Evolutionary conservation across 2,113 vertebrate genomes (phyloP), one percentile per base, ranked within the genome.

Genomic region (Lepisosteus oculatus): DNA sequence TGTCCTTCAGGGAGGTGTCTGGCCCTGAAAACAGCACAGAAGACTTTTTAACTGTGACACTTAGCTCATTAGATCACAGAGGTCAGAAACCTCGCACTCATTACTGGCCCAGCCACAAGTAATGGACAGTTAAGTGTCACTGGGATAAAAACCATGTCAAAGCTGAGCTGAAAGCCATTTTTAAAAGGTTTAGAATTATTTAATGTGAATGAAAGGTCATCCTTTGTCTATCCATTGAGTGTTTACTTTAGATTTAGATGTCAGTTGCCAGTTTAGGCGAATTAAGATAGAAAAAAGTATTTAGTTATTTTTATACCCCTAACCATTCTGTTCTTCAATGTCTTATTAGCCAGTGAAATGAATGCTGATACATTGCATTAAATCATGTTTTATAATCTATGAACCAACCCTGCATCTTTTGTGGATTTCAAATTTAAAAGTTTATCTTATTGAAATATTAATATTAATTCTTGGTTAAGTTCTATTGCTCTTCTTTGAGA

Each of bases 1-100:
- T 78, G 74, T 81, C 80, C 77, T 88, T 84, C 67, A 79, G 80
- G 81, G 79, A 76, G 61, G 62, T 5, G 41, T 66, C 72, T 59
- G 73, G 77, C 87, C 89, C 65, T 80, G 85, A 80, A 80, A 71
- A 72, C 61, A 65, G 76, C 76, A 69, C n/a, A 1, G 17, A 78
- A 77, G 84, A 81, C 74, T 74, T 73, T 84, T 85, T 83, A 80
- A 74, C 66, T 45, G 78, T 80, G 79, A 83, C 85, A 86, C 81
- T 80, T 78, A 77, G 77, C 83, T 80, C 80, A 80, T 85, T 79
- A 85, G 80, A 80, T 65, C 79, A 83, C 74, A 85, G 72, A 85
- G 83, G 80, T 87, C 79, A 79, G 72, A 81, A 80, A 79, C 75
- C 72, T 56, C 65, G 55, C 4, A 15, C 74, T 84, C 57, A 67